Conservation (phyloP, 2,113 vertebrate genomes). For the Ailuropoda melanoleuca region DNA sequence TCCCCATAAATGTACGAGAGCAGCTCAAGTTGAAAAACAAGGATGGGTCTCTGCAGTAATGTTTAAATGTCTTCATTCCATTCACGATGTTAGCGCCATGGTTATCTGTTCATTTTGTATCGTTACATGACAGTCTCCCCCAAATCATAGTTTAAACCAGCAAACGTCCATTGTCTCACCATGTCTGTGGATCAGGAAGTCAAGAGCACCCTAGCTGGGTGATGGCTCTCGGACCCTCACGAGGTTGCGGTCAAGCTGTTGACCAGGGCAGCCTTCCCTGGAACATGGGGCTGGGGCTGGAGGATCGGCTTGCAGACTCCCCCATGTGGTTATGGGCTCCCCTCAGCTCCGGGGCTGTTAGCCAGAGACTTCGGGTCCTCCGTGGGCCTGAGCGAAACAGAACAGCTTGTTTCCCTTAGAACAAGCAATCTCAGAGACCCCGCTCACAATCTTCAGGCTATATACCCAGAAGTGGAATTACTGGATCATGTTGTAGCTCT, state of each 20-base stretch:
- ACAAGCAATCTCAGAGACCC: not conserved
- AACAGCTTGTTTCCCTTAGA: not conserved
- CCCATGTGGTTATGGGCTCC: not conserved
- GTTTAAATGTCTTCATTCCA: not conserved
- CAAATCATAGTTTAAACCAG: not conserved
- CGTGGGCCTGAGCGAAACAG: not conserved
- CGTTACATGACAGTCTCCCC: not conserved
- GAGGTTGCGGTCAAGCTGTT: not conserved
- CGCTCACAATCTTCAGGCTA: not conserved
- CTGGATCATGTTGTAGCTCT: not conserved
- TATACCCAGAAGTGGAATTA: not conserved
- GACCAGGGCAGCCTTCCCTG: not conserved
- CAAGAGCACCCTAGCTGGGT: not conserved
- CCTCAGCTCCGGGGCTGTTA: not conserved
- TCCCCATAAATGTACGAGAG: not conserved
- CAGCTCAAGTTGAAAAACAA: not conserved
- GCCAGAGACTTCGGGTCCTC: not conserved
- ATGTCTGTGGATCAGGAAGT: not conserved
- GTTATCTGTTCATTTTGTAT: not conserved
- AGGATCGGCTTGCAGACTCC: not conserved
- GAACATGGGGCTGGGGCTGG: not conserved
- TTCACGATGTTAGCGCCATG: not conserved
- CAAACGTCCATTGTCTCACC: not conserved
- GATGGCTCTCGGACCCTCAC: not conserved
- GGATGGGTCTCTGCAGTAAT: not conserved